phyloP scores from a whole-genome alignment of 2,113 vertebrate species.

The Neogale vison region DNA sequence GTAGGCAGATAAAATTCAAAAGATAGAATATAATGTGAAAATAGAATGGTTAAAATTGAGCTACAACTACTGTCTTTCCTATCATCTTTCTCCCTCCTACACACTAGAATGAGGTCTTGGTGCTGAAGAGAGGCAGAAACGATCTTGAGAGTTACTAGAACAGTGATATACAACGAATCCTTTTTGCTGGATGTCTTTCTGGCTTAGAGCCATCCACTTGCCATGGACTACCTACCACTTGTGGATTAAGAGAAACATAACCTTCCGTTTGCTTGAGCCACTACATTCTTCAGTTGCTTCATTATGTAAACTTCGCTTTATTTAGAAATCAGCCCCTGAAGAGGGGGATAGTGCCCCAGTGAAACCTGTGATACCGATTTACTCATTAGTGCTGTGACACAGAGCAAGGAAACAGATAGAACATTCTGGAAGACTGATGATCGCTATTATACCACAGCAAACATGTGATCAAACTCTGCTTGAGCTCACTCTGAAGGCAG shows the following conservation, averaged over 20 bases:
- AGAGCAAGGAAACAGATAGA: background rate
- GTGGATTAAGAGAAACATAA: background rate
- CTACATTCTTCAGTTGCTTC: background rate
- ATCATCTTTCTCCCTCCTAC: background rate
- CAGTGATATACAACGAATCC: background rate
- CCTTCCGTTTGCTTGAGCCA: background rate
- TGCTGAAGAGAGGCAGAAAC: background rate
- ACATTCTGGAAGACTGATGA: background rate
- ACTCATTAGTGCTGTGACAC: background rate
- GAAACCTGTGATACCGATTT: background rate
- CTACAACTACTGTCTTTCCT: background rate
- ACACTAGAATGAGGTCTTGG: background rate
- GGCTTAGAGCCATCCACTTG: background rate
- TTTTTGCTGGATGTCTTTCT: background rate
- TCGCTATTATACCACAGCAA: background rate
- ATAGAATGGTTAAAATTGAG: background rate
- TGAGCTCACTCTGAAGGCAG: background rate
- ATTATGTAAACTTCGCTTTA: background rate
- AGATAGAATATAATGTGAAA: background rate
- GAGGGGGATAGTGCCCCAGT: background rate
- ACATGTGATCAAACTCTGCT: background rate
- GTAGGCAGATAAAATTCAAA: background rate
- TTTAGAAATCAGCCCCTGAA: background rate
- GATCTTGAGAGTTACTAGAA: background rate
- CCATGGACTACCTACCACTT: background rate